Base-by-base conservation (phyloP, 2,888 invertebrate species). In the Cyaniris semiargus region DNA sequence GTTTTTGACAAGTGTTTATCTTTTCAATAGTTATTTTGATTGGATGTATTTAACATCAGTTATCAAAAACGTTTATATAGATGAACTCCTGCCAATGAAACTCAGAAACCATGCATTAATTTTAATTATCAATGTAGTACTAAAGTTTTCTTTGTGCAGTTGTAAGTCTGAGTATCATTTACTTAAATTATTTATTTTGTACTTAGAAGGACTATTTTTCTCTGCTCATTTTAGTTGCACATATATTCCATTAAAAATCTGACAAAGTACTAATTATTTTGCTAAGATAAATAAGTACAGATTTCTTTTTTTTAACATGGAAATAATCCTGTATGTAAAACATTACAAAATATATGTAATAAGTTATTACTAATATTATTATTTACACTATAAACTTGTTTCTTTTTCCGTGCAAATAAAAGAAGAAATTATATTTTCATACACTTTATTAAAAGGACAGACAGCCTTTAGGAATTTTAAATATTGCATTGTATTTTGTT, bases 241-340 rank as follows among this genome's bases (percentile, higher is more conserved):
- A 60, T 21, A 10, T 10, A 58, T 8, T 60, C 8, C 23, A 60
- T 53, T 53, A 23, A 60, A 60, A 23, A 21, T 13, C 60, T 60
- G 60, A 23, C 58, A 60, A 58, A 60, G 10, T 60, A 23, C 23
- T 60, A 60, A 60, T 60, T 60, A 60, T 21, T 60, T 23, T 23
- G 23, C 21, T 58, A 60, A 60, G 21, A 48, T 4, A 15, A 53
- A 10, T 58, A 7, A 8, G n/a, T 21, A 58, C 58, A 58, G 58
- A 58, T 58, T 58, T 21, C 58, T 21, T 23, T 60, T n/a, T 58
- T 60, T 60, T 60, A 23, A 60, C 10, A 23, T 23, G 21, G 21
- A 60, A 60, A 21, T 58, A 58, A 58, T n/a, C 58, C 58, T 58
- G 58, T 58, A 58, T 58, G 21, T 58, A 58, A 58, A 58, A n/a